Conservation (phyloP, 1,140 invertebrate genomes). For the Bradysia coprophila region DNA sequence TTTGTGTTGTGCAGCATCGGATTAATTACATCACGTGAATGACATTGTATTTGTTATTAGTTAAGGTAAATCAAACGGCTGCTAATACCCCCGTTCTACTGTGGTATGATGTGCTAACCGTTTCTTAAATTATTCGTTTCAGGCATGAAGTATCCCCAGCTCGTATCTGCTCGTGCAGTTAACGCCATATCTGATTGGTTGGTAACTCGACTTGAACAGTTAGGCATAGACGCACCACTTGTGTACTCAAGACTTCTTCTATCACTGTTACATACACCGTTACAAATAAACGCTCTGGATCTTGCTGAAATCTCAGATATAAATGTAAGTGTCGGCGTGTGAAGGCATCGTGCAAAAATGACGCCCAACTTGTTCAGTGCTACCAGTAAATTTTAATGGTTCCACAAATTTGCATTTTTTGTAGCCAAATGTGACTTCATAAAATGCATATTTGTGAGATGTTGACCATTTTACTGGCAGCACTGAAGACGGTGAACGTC, state of each 20-base stretch:
- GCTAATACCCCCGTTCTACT: background rate
- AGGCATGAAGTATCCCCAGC: conserved; percentile 13
- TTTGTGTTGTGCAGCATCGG: background rate
- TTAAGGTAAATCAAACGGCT: background rate
- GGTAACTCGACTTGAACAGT: conserved; percentile 11
- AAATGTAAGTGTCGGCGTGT: background rate
- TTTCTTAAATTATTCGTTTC: background rate
- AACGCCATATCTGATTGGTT: conserved; percentile 13
- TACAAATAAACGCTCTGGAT: conserved; percentile 9
- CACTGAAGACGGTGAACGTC: too few relatives aligned
- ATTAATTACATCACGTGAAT: background rate
- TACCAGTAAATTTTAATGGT: background rate
- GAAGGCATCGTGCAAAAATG: background rate
- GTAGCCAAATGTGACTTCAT: too few relatives aligned
- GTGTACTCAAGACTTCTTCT: conserved; percentile 10
- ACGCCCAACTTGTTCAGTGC: background rate
- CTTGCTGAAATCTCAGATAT: conserved; percentile 1
- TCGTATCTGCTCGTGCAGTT: conserved; percentile 11
- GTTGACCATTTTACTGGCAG: too few relatives aligned
- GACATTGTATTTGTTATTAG: background rate
- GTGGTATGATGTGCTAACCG: background rate
- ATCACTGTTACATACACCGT: conserved; percentile 11
- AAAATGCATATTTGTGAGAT: too few relatives aligned
- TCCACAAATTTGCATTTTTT: too few relatives aligned
- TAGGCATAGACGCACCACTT: conserved; percentile 10